A percentile compares a stretch with the other conserved stretches of the same genome.
Evolutionary conservation across 2,113 vertebrate species (phyloP).

Genomic region (Fregata magnificens): DNA sequence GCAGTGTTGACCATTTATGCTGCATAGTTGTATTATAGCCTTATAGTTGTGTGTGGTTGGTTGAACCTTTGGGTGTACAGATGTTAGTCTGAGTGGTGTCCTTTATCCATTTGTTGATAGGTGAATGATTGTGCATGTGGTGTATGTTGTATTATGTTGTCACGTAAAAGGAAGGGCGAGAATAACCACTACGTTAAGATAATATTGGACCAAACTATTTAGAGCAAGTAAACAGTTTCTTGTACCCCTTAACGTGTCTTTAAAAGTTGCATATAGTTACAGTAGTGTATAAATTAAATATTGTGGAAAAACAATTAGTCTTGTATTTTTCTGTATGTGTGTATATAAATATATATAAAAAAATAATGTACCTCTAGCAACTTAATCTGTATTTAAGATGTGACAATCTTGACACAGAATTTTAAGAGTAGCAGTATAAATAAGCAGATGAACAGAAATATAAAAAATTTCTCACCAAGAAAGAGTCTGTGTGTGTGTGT

Average conservation of each 20-base stretch:
- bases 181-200: constrained; percentile 79
- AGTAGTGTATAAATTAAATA: constrained; percentile 93
- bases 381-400: constrained; percentile 80
- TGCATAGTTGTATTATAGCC: constrained; percentile 90
- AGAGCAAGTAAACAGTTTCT: constrained; percentile 77
- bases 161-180: constrained; percentile 74
- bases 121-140: constrained; percentile 93
- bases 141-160: constrained; percentile 77
- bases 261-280: constrained; percentile 90
- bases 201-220: constrained; percentile 91
- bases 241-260: constrained; percentile 79
- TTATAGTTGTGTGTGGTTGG: constrained; percentile 85
- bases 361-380: constrained; percentile 78
- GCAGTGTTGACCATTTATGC: constrained; percentile 86
- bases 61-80: constrained; percentile 69
- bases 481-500: neutral
- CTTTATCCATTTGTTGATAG: constrained; percentile 74
- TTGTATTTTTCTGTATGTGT: constrained; percentile 85
- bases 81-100: constrained; percentile 82
- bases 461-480: constrained; percentile 38
- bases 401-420: constrained; percentile 79
- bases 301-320: constrained; percentile 82
- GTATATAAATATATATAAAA: constrained; percentile 78
- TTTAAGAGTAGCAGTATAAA: constrained; percentile 67
- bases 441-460: constrained; percentile 45